Evolutionary conservation across 2,113 vertebrate species (phyloP).

Genomic region (Arizona elegans): DNA sequence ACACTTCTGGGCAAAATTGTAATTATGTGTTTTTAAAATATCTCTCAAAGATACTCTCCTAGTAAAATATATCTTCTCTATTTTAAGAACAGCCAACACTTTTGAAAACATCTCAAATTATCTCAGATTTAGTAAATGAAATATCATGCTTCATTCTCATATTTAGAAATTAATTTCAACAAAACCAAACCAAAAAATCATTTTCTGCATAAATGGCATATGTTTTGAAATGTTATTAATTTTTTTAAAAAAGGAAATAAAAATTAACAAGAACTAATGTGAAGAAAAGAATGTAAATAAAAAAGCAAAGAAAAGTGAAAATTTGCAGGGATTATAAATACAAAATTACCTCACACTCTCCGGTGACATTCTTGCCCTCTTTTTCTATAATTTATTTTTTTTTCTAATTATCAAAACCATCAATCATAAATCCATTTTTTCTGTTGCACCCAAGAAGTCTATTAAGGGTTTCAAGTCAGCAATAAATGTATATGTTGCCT

Average conservation of each 20-base stretch:
- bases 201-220: not conserved
- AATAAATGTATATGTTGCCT: not conserved
- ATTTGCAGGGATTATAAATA: not conserved
- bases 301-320: too few relatives aligned
- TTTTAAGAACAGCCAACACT: not conserved
- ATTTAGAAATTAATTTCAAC: not conserved
- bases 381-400: not conserved
- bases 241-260: too few relatives aligned
- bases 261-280: too few relatives aligned
- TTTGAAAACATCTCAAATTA: not conserved
- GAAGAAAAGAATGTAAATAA: too few relatives aligned
- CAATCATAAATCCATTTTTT: not conserved
- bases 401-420: not conserved
- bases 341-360: not conserved
- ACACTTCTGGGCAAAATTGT: not conserved
- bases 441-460: not conserved
- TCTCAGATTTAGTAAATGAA: not conserved
- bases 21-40: constrained; percentile 5
- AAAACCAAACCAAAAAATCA: not conserved
- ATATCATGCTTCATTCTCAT: not conserved
- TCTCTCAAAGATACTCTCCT: not conserved
- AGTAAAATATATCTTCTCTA: not conserved
- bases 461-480: not conserved
- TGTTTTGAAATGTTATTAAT: not conserved
- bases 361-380: not conserved